Base-by-base conservation (phyloP, 1,140 invertebrate species). In the Drosophila dunni region DNA sequence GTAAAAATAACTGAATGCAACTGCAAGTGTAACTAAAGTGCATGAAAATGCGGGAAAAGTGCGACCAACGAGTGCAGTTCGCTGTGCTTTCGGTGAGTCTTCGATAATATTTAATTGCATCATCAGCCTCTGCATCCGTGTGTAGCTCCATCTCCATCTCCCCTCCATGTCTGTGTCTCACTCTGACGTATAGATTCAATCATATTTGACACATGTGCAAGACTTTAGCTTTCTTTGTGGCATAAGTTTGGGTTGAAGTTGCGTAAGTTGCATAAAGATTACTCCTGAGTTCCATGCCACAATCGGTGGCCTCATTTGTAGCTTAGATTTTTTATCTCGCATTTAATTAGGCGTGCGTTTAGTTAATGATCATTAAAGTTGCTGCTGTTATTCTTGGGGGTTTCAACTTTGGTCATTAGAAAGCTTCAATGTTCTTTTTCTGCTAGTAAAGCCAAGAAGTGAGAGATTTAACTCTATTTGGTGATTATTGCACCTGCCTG, bases 321-420 rank as follows among this genome's bases (percentile, higher is more conserved):
- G 51, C 75, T 68, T 24, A 70, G 67, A 71, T 71, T 82, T 74
- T 79, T 88, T 88, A 86, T 88, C 83, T 75, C 7, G 72, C 73
- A 88, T 78, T 83, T 88, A 86, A 86, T 86, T 88, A 88, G 84
- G 69, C 83, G 79, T 86, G 76, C 79, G 72, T 79, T 76, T 54
- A n/a, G 57, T 48, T 69, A 71, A 78, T 85, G 78, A 75, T 83
- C 74, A 62, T 73, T 40, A 44, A 60, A 62, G 17, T 66, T 61
- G 48, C 7, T 60, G 54, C 44, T 45, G 33, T 11, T 50, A 7
- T 33, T 63, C 24, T 48, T 45, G 78, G 69, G 69, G 50, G 45
- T 56, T 62, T 61, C 75, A 54, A 54, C 62, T 75, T 73, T 79
- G 68, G 72, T 74, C 61, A 79, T 84, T 83, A 79, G 80, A 84